Evolutionary conservation across 2,797 vertebrate species (phyloP), one percentile per base, ranked within the genome.

Genomic region (Poliocrania exsul): DNA sequence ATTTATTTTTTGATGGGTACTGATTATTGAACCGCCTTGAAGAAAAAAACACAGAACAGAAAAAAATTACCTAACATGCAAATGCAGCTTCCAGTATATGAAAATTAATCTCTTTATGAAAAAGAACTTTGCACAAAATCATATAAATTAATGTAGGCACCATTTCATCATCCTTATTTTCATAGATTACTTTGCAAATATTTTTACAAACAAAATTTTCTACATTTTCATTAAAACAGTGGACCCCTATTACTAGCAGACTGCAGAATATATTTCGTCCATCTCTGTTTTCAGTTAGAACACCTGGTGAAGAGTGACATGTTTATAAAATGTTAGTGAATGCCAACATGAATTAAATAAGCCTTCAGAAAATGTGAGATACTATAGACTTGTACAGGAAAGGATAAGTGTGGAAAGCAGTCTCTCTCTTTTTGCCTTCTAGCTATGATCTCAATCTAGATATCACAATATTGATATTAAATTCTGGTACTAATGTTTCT

Each of bases 271-370:
- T n/a, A 83, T 87, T 93, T 94, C 1, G 8, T 72, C 78, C 82
- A 86, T 93, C 91, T 93, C 86, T 87, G 93, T 77, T 95, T 96
- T 94, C 80, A 92, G 81, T 96, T 96, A 96, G 92, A 98, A 95
- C 95, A 98, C 95, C 96, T 97, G 91, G 87, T 94, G 82, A 95
- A 91, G 90, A 97, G 77, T 96, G 86, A 97, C 96, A 96, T 97
- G 96, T 98, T 98, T 98, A 97, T 97, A 96, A 97, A 97, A 97
- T 70, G 89, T 97, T 97, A 97, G 93, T 93, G 95, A 93, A 97
- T 97, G 97, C 97, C 95, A 98, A 93, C 95, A 95, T 94, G 91
- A 95, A 97, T 98, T 97, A 98, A 98, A 97, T 92, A 97, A 95
- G 90, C 93, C 92, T 97, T 97, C 81, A 97, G 91, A 95, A 96